phyloP scores from a whole-genome alignment of 1,140 invertebrate species.

The Grapholita molesta region DNA sequence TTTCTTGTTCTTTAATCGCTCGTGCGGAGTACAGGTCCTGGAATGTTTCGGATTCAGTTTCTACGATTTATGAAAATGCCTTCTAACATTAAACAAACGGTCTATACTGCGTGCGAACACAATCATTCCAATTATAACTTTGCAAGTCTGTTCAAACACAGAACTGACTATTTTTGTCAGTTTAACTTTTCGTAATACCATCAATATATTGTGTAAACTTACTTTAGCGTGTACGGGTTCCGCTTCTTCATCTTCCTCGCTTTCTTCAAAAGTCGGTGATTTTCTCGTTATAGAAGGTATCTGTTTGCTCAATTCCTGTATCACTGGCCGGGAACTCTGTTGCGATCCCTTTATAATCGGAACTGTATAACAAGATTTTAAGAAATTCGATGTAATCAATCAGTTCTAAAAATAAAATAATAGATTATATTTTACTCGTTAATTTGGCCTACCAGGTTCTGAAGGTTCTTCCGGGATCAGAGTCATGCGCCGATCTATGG shows the following conservation, averaged over 20 bases:
- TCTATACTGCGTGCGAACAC: background rate
- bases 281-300: conserved; percentile 30
- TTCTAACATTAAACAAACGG: background rate
- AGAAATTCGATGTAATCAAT: background rate
- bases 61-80: too few relatives aligned
- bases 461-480: conserved; percentile 44
- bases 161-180: too few relatives aligned
- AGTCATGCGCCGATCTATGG: conserved; percentile 58
- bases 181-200: too few relatives aligned
- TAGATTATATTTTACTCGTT: background rate
- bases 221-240: conserved; percentile 38
- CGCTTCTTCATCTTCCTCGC: conserved; percentile 25
- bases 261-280: conserved; percentile 22
- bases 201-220: too few relatives aligned
- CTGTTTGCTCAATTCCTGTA: conserved; percentile 34
- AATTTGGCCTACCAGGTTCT: conserved; percentile 29
- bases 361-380: conserved; percentile 5
- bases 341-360: conserved; percentile 20
- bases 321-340: conserved; percentile 17
- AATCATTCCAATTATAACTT: background rate
- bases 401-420: background rate
- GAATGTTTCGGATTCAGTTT: conserved; percentile 16
- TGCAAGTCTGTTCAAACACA: background rate
- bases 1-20: conserved; percentile 25
- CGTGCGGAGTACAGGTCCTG: conserved; percentile 8